phyloP scores from a whole-genome alignment of 2,888 invertebrate genomes.

The Uloborus plumipes region DNA sequence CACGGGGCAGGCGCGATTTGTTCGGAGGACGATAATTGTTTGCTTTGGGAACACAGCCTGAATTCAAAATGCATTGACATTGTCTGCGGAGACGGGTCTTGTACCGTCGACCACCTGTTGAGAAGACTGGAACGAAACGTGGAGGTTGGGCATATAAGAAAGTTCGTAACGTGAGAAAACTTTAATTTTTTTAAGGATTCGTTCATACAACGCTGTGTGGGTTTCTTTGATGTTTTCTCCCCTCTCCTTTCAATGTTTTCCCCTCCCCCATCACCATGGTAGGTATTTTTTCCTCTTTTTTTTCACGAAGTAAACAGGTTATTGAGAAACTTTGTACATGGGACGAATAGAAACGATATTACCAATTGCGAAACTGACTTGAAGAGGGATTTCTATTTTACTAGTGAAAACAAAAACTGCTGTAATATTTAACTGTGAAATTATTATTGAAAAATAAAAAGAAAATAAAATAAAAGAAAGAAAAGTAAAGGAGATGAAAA shows the following conservation, averaged over 20 bases:
- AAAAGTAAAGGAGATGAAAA: no score
- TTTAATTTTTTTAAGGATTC: not conserved
- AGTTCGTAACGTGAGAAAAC: not conserved
- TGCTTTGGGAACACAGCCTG: constrained; percentile 22
- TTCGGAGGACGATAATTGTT: constrained; percentile 31
- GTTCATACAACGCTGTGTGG: not conserved
- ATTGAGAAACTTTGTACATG: no score
- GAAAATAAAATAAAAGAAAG: no score
- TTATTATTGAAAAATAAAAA: no score
- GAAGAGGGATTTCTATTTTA: no score
- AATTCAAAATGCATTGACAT: constrained; percentile 5
- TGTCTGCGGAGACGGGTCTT: not conserved
- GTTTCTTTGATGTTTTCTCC: not conserved
- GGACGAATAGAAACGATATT: no score
- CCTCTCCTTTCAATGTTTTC: not conserved
- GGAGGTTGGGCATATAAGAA: not conserved
- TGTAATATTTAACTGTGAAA: no score
- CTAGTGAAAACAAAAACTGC: no score
- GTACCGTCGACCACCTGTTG: constrained; percentile 28
- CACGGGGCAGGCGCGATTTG: constrained; percentile 16
- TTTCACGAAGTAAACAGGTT: no score
- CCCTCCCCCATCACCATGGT: no score
- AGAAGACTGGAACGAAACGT: not conserved
- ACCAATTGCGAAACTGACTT: no score
- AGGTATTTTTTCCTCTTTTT: no score